Conservation (phyloP, 2,797 vertebrate genomes). For the Helarctos malayanus region DNA sequence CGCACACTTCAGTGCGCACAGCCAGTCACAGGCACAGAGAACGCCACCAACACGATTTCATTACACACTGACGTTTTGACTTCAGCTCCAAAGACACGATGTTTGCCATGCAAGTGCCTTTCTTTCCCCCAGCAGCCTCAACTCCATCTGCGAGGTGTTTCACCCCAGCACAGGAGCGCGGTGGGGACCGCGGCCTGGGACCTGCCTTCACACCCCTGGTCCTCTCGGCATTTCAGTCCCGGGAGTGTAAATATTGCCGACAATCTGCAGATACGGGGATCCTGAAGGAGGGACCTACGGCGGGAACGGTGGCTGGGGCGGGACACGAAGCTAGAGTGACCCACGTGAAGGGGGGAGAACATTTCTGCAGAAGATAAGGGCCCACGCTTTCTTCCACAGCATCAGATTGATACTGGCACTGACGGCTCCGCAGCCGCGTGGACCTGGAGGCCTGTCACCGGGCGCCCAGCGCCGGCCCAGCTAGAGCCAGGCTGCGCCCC, state of each 20-base stretch:
- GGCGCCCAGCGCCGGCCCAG: accelerated
- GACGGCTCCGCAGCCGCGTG: background rate
- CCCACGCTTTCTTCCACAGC: background rate
- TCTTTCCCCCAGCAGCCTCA: slow-evolving; percentile 84
- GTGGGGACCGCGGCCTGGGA: slow-evolving; percentile 74
- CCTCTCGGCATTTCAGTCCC: slow-evolving; percentile 73
- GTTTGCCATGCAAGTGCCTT: slow-evolving; percentile 78
- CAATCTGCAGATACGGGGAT: slow-evolving; percentile 39
- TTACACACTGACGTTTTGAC: slow-evolving; percentile 84
- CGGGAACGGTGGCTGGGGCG: background rate
- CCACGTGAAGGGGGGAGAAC: background rate
- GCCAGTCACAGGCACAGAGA: accelerated
- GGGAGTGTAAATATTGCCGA: slow-evolving; percentile 78
- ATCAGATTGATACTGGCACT: slow-evolving; percentile 48
- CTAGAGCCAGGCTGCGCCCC: background rate
- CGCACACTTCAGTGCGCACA: accelerated
- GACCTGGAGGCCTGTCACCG: background rate
- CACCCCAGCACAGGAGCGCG: slow-evolving; percentile 79
- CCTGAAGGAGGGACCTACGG: background rate
- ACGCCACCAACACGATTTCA: background rate
- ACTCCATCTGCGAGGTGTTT: slow-evolving; percentile 85
- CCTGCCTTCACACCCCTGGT: slow-evolving; percentile 75
- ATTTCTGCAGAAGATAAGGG: background rate
- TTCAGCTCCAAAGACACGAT: slow-evolving; percentile 86
- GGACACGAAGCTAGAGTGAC: background rate